Evolutionary conservation across 2,113 vertebrate genomes (phyloP).

Genomic region (Atrichornis clamosus): DNA sequence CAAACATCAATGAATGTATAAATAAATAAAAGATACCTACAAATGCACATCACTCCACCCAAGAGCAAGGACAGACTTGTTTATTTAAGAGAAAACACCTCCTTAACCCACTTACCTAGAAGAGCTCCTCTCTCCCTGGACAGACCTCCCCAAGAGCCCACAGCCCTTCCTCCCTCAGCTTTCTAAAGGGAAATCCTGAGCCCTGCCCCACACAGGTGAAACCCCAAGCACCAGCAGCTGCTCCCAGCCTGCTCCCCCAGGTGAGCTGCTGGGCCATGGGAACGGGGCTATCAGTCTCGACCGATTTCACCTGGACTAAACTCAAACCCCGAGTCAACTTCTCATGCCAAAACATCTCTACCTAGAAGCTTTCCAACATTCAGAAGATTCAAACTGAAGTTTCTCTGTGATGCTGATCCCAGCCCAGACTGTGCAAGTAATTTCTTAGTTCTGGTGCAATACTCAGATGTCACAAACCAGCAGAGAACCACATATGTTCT

Average conservation of each 20-base stretch:
- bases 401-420: neutral
- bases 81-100: neutral
- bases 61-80: neutral
- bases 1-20: rapidly evolving
- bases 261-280: neutral
- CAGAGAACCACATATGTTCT: neutral
- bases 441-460: neutral
- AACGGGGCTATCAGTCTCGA: neutral
- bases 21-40: rapidly evolving
- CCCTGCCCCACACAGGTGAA: neutral
- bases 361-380: neutral
- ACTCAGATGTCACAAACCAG: neutral
- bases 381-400: neutral
- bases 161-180: rapidly evolving
- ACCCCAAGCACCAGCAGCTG: neutral
- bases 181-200: neutral
- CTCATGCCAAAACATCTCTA: neutral
- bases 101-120: neutral
- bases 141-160: rapidly evolving
- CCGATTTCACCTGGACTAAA: neutral
- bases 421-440: neutral
- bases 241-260: neutral
- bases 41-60: too few species aligned
- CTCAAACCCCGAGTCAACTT: neutral
- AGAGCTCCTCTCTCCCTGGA: rapidly evolving